Evolutionary conservation across 2,797 vertebrate genomes (phyloP).

Genomic region (Enteromius anoplus): DNA sequence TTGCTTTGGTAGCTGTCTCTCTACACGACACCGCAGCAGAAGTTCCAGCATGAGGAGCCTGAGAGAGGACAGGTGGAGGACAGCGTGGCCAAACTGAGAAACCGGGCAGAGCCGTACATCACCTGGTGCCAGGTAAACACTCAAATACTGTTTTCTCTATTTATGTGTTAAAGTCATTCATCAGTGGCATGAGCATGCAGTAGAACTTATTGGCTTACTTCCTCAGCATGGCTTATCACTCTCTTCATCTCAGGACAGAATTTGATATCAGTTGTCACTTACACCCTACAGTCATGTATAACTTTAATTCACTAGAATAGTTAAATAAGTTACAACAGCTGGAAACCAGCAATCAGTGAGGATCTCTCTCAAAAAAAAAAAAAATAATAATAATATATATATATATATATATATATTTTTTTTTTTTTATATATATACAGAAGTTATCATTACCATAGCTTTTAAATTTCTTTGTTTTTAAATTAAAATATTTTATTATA

Average conservation of each 20-base stretch:
- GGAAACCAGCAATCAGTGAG: conserved; percentile 4
- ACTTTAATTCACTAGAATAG: background rate
- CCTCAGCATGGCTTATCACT: conserved; percentile 21
- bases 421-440: no score
- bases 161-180: background rate
- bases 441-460: background rate
- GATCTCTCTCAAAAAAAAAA: background rate
- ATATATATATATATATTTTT: no score
- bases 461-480: background rate
- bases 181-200: background rate
- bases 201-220: background rate
- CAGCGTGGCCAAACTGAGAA: conserved; percentile 67
- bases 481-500: background rate
- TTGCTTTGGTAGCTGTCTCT: conserved; percentile 69
- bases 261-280: background rate
- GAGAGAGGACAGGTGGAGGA: conserved; percentile 72
- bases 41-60: conserved; percentile 53
- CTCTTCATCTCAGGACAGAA: background rate
- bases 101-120: conserved; percentile 65
- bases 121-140: conserved; percentile 66
- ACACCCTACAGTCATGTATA: no score
- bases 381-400: no score
- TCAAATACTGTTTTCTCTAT: background rate
- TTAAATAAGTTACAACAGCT: background rate
- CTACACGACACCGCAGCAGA: conserved; percentile 64